Evolutionary conservation across 2,888 invertebrate species (phyloP).

Genomic region (Candidula unifasciata): DNA sequence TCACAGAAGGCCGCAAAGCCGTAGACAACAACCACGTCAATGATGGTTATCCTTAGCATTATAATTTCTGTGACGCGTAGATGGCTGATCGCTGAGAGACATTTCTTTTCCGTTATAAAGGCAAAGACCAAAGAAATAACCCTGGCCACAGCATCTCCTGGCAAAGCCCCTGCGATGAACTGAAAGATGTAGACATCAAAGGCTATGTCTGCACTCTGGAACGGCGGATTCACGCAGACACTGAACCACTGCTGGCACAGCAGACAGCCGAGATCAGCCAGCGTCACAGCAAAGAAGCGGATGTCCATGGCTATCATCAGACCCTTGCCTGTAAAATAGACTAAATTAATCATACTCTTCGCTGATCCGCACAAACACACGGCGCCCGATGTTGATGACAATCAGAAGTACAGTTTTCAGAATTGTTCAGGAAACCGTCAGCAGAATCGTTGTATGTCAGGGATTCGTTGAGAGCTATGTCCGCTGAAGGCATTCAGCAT

Average conservation of each 20-base stretch:
- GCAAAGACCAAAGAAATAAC: neutral
- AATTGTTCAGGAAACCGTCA: neutral
- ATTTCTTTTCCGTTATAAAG: neutral
- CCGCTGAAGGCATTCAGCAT: too few species aligned
- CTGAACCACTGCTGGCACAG: neutral
- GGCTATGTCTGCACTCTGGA: neutral
- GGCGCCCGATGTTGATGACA: neutral
- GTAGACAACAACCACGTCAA: neutral
- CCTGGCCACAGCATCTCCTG: neutral
- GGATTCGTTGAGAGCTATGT: too few species aligned
- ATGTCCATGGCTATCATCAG: neutral
- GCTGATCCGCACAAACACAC: conserved; percentile 27
- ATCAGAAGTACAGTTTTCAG: neutral
- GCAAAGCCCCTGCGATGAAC: neutral
- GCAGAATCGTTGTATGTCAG: neutral
- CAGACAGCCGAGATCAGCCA: neutral
- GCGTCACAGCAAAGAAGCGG: conserved; percentile 3
- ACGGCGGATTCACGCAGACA: neutral
- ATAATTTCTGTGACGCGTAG: neutral
- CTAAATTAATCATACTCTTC: neutral
- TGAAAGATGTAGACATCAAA: neutral
- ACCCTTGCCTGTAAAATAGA: conserved; percentile 14
- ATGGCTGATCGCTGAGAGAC: neutral
- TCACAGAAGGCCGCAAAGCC: neutral
- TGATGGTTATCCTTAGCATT: neutral